Percentiles rank a stretch among this genome's conserved stretches.
phyloP scores from a whole-genome alignment of 2,797 vertebrate species.

The Urocyon cinereoargenteus region DNA sequence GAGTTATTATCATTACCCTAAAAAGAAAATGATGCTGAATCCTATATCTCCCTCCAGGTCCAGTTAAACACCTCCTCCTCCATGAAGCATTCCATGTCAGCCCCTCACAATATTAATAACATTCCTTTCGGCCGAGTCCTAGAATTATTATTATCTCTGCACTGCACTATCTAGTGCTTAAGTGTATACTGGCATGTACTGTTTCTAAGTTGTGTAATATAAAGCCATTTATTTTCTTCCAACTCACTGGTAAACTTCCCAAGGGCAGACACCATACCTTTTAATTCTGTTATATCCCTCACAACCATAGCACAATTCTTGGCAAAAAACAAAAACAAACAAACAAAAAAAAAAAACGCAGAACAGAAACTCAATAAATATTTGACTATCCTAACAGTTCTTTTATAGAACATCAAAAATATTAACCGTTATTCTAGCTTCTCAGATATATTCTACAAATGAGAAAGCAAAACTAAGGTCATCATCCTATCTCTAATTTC shows the following conservation, averaged over 20 bases:
- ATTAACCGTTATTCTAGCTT: background rate
- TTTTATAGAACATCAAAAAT: slow-evolving; percentile 32
- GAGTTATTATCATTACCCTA: slow-evolving; percentile 44
- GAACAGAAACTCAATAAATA: slow-evolving; percentile 23
- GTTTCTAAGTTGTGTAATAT: background rate
- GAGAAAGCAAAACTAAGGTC: slow-evolving; percentile 25
- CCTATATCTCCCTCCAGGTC: background rate
- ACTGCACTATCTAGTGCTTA: background rate
- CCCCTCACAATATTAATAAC: background rate
- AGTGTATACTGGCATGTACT: background rate
- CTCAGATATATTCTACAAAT: slow-evolving; percentile 33
- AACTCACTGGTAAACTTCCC: slow-evolving; percentile 13
- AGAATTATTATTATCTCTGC: background rate
- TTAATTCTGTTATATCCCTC: background rate
- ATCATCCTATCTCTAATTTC: background rate
- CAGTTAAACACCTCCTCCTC: slow-evolving; percentile 25
- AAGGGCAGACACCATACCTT: background rate
- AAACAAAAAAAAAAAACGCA: slow-evolving; percentile 51
- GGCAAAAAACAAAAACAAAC: background rate
- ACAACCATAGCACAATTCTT: background rate
- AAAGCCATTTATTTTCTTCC: background rate
- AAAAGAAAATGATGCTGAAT: slow-evolving; percentile 51
- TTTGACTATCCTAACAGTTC: background rate
- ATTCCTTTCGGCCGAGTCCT: background rate
- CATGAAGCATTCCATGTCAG: background rate